Base-by-base conservation (phyloP, 2,113 vertebrate genomes). In the Onychostoma macrolepis region DNA sequence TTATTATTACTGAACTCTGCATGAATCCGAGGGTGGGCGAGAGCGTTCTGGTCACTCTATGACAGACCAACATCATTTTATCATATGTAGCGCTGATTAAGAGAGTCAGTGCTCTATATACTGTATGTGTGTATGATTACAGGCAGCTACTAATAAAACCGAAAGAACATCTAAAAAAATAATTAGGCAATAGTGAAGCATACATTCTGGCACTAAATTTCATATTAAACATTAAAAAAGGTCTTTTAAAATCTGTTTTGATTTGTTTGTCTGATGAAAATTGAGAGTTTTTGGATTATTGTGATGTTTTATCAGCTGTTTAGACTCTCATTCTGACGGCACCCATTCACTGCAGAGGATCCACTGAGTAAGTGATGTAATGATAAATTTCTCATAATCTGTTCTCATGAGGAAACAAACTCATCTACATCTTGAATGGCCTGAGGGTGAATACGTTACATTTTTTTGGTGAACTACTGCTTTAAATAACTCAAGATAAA, bases 1-100 rank as follows among this genome's bases (percentile, higher is more conserved):
- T 41, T 41, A 63, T 80, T 63, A 45, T 43, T 63, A 41, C 58
- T 82, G 80, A 82, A 82, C 80, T 82, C n/a, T 19, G 80, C 41
- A 45, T 45, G n/a, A 82, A 65, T 65, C 80, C 9, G 58, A 45
- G 80, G n/a, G 58, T 4, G n/a, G 30, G 58, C 28, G 80, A 82
- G n/a, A 65, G 65, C 30, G 6, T 38, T 56, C 50, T 58, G 77
- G 9, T 33, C 45, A 33, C 9, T 56, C 50, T 6, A 6, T 63
- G 36, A 80, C 36, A 38, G 33, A 10, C 6, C 36, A 15, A 24
- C 56, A 26, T 63, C 11, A 10, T 26, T 61, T 61, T 4, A 43
- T 80, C 24, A 0, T 30, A 41, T 26, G 36, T 26, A 80, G 7
- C 4, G 5, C 19, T 38, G 3, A n/a, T 41, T 61, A 6, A n/a